These are phyloP conservation scores for Parnassius smintheus DNA, from an alignment of 2,888 invertebrate species.

Conservation along the genomic window DNA sequence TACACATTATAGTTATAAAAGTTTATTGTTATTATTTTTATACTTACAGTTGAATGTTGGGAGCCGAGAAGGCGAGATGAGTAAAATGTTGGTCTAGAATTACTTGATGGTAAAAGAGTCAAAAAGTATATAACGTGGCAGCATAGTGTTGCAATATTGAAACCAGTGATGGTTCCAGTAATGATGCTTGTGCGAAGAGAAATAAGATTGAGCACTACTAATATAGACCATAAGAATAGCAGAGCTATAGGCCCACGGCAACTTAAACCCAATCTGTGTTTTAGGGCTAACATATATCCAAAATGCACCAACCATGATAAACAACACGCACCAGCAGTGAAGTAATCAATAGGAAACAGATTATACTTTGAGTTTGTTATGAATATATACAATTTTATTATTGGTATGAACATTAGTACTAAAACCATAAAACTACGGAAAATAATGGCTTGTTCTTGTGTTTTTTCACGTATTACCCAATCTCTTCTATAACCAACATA, in stretches of 20 bases:
- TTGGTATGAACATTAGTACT: constrained; percentile 84
- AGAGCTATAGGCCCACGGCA: constrained; percentile 87
- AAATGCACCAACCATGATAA: constrained; percentile 92
- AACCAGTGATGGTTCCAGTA: constrained; percentile 66
- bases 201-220: constrained; percentile 85
- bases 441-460: constrained; percentile 83
- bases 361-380: constrained; percentile 71
- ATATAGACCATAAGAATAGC: constrained; percentile 85
- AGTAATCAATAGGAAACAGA: constrained; percentile 85
- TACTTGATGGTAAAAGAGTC: constrained; percentile 85
- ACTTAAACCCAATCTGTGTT: constrained; percentile 83
- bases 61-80: constrained; percentile 73
- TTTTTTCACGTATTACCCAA: constrained; percentile 82
- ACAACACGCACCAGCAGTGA: constrained; percentile 85
- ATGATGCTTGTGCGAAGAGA: constrained; percentile 85
- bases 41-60: constrained; percentile 77
- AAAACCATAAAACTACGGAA: constrained; percentile 83
- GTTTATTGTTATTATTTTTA: constrained; percentile 7
- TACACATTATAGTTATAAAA: background rate
- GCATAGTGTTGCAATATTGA: constrained; percentile 82
- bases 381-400: constrained; percentile 85
- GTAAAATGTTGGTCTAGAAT: constrained; percentile 72
- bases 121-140: constrained; percentile 86
- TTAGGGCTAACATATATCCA: constrained; percentile 86
- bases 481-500: constrained; percentile 86